These are phyloP conservation scores for Montipora capricornis DNA, from an alignment of 64 coral and sea anemone species.

Conservation along the genomic window DNA sequence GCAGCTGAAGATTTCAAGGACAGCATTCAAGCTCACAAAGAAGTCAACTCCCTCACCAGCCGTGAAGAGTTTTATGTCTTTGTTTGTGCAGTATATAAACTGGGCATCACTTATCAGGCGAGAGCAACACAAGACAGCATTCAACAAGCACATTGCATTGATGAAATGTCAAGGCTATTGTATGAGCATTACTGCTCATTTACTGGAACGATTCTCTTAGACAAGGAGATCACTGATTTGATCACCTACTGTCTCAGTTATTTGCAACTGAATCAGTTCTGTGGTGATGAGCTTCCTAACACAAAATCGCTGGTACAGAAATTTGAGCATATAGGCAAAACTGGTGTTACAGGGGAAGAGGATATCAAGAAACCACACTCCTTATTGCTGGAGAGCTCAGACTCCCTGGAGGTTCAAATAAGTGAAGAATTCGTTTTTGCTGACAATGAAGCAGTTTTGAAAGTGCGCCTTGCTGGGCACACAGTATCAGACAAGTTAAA, in stretches of 20 bases:
- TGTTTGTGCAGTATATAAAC: slow-evolving; percentile 75
- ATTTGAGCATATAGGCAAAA: too few relatives aligned
- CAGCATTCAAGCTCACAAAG: slow-evolving; percentile 87
- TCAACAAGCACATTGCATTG: slow-evolving; percentile 36
- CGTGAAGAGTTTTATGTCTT: slow-evolving; percentile 90
- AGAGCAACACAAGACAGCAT: background rate
- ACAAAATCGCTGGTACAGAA: background rate
- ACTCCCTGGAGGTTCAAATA: background rate
- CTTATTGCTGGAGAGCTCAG: background rate
- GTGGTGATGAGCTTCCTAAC: slow-evolving; percentile 3
- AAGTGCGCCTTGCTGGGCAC: background rate
- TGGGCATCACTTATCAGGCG: slow-evolving; percentile 62
- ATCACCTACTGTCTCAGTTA: slow-evolving; percentile 47
- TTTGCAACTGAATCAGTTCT: slow-evolving; percentile 57
- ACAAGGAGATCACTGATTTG: slow-evolving; percentile 44
- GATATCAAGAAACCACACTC: background rate
- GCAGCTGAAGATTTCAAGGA: slow-evolving; percentile 84
- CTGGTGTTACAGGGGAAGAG: background rate
- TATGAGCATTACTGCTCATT: slow-evolving; percentile 91
- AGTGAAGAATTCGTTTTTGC: background rate
- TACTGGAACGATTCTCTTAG: slow-evolving; percentile 63
- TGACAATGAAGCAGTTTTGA: background rate
- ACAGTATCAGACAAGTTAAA: slow-evolving; percentile 16
- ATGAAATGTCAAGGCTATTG: slow-evolving; percentile 48
- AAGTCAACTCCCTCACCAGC: slow-evolving; percentile 77